Percentiles rank a stretch among this genome's conserved stretches.
These are phyloP conservation scores for Agelaius phoeniceus DNA, from an alignment of 2,113 vertebrate genomes.

Conservation along the genomic window DNA sequence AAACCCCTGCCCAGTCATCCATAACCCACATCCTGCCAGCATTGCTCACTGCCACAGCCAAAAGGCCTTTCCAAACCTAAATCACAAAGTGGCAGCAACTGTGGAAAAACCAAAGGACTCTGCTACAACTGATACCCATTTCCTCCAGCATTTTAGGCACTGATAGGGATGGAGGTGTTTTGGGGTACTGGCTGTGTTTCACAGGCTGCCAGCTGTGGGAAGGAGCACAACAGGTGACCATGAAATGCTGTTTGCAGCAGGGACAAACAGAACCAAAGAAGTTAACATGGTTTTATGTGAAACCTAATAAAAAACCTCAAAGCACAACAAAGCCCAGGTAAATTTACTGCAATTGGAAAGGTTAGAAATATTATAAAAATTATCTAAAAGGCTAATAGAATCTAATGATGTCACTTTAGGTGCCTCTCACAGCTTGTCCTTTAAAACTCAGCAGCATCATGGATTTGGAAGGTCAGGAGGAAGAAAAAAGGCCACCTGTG, in stretches of 20 bases:
- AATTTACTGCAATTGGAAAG: neutral
- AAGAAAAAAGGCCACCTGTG: neutral
- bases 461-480: neutral
- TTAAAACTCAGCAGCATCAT: neutral
- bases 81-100: neutral
- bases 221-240: neutral
- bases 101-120: neutral
- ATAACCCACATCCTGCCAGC: neutral
- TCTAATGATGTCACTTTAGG: neutral
- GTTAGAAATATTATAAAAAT: neutral
- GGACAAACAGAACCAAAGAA: neutral
- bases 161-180: neutral
- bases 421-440: neutral
- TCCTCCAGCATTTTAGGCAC: neutral
- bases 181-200: neutral
- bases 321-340: neutral
- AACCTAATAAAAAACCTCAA: neutral
- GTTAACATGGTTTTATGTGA: accelerated
- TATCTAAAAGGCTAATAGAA: neutral
- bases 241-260: neutral
- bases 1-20: neutral
- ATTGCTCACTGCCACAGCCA: neutral
- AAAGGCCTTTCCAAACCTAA: neutral
- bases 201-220: neutral
- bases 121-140: neutral